Percentiles rank a stretch among this genome's conserved stretches.
These are phyloP conservation scores for Barnardius zonarius DNA, from an alignment of 2,113 vertebrate genomes.

Conservation along the genomic window DNA sequence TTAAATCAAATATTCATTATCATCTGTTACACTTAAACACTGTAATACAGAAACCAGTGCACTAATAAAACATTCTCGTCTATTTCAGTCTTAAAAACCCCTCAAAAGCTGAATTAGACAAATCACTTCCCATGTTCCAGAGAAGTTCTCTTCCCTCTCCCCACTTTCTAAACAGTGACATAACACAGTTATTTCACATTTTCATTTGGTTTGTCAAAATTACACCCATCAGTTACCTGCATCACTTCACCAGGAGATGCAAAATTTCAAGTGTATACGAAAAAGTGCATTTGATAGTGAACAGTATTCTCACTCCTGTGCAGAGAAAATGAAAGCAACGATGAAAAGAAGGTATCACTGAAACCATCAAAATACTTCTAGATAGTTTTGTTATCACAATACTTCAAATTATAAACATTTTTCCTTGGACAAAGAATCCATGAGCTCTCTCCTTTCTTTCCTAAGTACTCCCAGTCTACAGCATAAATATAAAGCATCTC, in stretches of 20 bases:
- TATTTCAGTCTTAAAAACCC: not conserved
- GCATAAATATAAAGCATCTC: not conserved
- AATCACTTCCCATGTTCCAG: not conserved
- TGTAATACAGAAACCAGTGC: not conserved
- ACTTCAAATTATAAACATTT: not conserved
- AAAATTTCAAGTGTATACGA: not conserved
- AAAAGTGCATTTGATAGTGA: not conserved
- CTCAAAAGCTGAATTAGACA: not conserved
- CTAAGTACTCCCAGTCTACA: not conserved
- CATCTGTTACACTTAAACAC: not conserved
- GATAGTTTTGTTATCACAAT: not conserved
- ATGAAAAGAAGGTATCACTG: not conserved
- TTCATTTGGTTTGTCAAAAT: not conserved
- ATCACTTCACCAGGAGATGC: not conserved
- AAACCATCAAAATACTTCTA: not conserved
- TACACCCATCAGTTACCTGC: not conserved
- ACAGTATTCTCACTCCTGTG: not conserved
- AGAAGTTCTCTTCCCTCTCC: not conserved
- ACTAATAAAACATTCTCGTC: not conserved
- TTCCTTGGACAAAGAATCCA: not conserved
- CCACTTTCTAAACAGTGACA: not conserved
- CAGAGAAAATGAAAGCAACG: not conserved
- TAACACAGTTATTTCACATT: not conserved
- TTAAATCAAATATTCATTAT: not conserved
- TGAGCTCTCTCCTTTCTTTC: not conserved